Evolutionary conservation across 2,113 vertebrate genomes (phyloP), one percentile per base, ranked within the genome.

Genomic region (Cottus gobio): DNA sequence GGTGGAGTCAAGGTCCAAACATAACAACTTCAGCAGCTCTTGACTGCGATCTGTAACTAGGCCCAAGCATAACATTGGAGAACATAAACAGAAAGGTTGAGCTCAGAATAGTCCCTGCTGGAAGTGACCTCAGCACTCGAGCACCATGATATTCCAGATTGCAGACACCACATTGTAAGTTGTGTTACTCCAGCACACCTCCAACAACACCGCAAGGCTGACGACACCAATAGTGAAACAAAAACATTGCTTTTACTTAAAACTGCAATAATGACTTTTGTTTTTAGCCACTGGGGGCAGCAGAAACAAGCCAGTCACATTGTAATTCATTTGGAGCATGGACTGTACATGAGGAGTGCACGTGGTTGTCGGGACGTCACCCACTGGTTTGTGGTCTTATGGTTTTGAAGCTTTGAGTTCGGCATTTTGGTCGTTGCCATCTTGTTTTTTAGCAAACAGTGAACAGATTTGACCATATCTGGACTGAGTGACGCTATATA

Each of bases 1-100:
- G 85, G 82, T 90, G 87, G 77, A 82, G 83, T 80, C 66, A 76
- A 62, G 60, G 62, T 81, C 80, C 77, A 79, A 80, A 78, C 79
- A 58, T 65, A 81, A 83, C 86, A 70, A 74, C 63, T 88, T 83
- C 4, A 73, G 71, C 69, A 75, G 26, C 63, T 85, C 66, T 46
- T 1, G 34, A 71, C 75, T 63, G 39, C 65, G 76, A 87, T 81
- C 73, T 84, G 66, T 63, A 62, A 71, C 60, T 11, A 54, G 36
- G 68, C 61, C 58, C 26, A 42, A 65, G 58, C 56, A 64, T 62
- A 52, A 74, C 56, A 68, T 52, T 30, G 56, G 26, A 39, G 69
- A 12, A 34, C 42, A 67, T 31, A 31, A 54, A 64, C 68, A 56
- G 64, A 56, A 28, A 69, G 30, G 34, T 20, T 24, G 71, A 58